These are phyloP conservation scores for Bujurquina vittata DNA, from an alignment of 2,113 vertebrate genomes.

Conservation along the genomic window DNA sequence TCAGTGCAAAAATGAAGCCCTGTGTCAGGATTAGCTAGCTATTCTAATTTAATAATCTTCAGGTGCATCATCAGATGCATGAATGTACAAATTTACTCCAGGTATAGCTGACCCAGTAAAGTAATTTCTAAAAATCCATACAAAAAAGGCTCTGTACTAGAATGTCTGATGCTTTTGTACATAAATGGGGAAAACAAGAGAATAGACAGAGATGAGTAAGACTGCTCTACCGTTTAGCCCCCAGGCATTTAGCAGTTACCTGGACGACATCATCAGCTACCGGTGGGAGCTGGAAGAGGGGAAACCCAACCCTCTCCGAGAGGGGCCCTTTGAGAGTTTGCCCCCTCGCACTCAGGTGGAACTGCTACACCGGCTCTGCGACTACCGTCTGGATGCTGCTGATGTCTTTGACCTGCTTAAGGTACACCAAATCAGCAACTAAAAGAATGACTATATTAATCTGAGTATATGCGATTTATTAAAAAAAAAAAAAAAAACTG, in stretches of 20 bases:
- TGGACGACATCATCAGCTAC: conserved; percentile 98
- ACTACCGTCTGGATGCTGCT: conserved; percentile 95
- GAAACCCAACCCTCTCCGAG: conserved; percentile 91
- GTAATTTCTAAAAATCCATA: background rate
- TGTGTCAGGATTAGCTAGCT: background rate
- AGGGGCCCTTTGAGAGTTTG: conserved; percentile 88
- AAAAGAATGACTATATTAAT: no score
- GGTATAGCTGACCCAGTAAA: background rate
- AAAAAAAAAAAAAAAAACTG: no score
- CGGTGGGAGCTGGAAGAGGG: conserved; percentile 98
- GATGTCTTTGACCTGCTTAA: conserved; percentile 98
- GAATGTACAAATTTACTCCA: background rate
- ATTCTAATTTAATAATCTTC: background rate
- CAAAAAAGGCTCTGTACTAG: background rate
- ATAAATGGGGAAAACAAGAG: background rate
- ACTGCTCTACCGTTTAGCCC: conserved; percentile 74
- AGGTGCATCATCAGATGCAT: background rate
- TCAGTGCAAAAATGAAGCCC: background rate
- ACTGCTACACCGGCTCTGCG: conserved; percentile 94
- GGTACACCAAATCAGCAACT: conserved; percentile 72
- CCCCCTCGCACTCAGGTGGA: conserved; percentile 90
- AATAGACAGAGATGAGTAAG: background rate
- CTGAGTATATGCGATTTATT: no score
- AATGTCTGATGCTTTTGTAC: background rate
- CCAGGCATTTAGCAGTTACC: conserved; percentile 91